Evolutionary conservation across 1,140 invertebrate species (phyloP).

Genomic region (Eurosta solidaginis): DNA sequence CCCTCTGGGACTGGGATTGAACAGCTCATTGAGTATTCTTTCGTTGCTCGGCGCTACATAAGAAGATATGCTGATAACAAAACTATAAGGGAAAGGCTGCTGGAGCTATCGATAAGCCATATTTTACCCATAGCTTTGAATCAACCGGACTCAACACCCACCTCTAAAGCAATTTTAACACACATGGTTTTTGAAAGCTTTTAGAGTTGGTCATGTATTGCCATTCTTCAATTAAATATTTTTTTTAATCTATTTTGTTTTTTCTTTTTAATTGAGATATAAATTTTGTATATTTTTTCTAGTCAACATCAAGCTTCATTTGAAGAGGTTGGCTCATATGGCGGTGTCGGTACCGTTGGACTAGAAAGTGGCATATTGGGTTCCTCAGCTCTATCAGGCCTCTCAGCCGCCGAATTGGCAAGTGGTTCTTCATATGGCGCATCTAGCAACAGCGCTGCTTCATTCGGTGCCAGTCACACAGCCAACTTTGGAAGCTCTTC

Average conservation of each 20-base stretch:
- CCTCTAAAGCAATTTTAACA: too few relatives aligned
- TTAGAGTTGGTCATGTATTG: too few relatives aligned
- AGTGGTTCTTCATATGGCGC: slow-evolving; percentile 32
- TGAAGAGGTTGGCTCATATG: slow-evolving; percentile 37
- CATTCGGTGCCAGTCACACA: slow-evolving; percentile 38
- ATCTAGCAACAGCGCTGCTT: slow-evolving; percentile 30
- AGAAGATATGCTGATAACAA: too few relatives aligned
- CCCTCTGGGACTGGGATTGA: too few relatives aligned
- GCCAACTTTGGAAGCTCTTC: slow-evolving; percentile 44
- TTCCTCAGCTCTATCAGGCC: slow-evolving; percentile 27
- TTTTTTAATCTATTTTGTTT: background rate
- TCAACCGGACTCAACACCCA: too few relatives aligned
- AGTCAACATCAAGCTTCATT: slow-evolving; percentile 33
- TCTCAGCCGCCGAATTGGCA: background rate
- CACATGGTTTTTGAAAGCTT: too few relatives aligned
- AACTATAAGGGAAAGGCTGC: too few relatives aligned
- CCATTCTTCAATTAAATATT: too few relatives aligned
- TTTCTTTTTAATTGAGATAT: background rate
- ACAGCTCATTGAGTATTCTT: too few relatives aligned
- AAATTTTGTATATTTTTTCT: background rate
- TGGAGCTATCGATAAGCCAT: too few relatives aligned
- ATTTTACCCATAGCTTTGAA: too few relatives aligned
- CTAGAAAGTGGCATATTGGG: slow-evolving; percentile 26
- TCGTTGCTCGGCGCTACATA: too few relatives aligned
- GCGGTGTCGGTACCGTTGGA: slow-evolving; percentile 34